Conservation (phyloP, 2,888 invertebrate species). For the Apomyelois bistriatella region DNA sequence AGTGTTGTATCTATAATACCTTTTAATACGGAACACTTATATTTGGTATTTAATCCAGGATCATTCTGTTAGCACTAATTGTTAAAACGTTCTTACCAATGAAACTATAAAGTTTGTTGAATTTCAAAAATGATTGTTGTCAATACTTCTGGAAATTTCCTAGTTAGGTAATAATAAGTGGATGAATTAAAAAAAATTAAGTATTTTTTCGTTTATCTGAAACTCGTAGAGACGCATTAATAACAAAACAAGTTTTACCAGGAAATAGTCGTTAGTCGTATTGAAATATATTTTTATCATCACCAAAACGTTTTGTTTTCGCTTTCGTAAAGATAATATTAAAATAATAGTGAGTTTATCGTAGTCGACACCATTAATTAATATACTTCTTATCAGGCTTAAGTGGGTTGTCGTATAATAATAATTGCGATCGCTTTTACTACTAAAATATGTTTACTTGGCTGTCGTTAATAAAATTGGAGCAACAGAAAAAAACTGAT, state of each 20-base stretch:
- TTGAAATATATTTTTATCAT: conserved; percentile 37
- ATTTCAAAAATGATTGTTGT: too few relatives aligned
- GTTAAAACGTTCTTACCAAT: too few relatives aligned
- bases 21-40: too few relatives aligned
- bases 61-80: too few relatives aligned
- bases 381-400: conserved; percentile 52
- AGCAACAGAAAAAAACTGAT: not conserved
- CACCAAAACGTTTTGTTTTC: conserved; percentile 51
- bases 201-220: too few relatives aligned
- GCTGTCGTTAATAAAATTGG: conserved; percentile 17
- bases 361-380: conserved; percentile 58
- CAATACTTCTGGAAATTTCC: too few relatives aligned
- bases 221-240: not conserved
- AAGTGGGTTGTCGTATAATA: conserved; percentile 39
- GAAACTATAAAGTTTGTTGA: too few relatives aligned
- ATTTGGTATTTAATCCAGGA: too few relatives aligned
- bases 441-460: conserved; percentile 24
- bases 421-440: conserved; percentile 16
- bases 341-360: conserved; percentile 51
- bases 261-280: conserved; percentile 41
- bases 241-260: conserved; percentile 19
- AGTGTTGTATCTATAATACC: too few relatives aligned
- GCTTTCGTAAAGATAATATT: conserved; percentile 53
- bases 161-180: too few relatives aligned
- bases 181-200: too few relatives aligned